phyloP scores from a whole-genome alignment of 1,140 invertebrate species.

The Teleogryllus occipitalis region DNA sequence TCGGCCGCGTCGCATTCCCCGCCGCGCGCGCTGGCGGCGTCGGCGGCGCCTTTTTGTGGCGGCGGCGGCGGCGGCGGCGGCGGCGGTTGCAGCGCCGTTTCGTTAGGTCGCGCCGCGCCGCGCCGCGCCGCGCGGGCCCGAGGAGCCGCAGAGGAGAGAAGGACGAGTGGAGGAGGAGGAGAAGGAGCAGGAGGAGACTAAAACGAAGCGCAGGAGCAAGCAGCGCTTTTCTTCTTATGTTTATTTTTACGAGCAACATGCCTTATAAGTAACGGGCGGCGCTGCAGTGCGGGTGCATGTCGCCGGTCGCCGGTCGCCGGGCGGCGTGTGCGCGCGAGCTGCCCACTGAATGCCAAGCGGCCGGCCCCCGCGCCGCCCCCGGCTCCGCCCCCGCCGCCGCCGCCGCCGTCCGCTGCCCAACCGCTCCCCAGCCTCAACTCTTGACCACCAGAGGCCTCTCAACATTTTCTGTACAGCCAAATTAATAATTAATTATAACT shows the following conservation, averaged over 20 bases:
- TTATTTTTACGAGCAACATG: neutral
- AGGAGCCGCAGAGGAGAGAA: too few relatives aligned
- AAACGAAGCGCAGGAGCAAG: neutral
- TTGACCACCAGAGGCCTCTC: neutral
- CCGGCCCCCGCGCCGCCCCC: too few relatives aligned
- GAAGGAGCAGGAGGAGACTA: too few relatives aligned
- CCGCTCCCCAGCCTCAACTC: neutral
- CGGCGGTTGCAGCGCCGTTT: neutral
- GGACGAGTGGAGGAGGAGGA: too few relatives aligned
- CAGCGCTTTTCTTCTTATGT: neutral
- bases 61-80: too few relatives aligned
- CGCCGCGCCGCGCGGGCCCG: too few relatives aligned
- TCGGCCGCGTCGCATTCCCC: neutral
- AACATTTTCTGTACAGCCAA: neutral
- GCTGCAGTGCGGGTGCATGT: neutral
- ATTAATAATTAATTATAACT: too few relatives aligned
- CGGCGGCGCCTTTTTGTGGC: neutral
- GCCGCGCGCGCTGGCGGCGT: too few relatives aligned
- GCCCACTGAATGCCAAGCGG: neutral
- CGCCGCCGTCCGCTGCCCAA: neutral
- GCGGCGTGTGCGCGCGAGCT: neutral
- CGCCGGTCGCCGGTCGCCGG: too few relatives aligned
- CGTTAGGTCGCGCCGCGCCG: neutral
- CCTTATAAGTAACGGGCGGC: slow-evolving; percentile 3
- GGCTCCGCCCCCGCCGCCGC: too few relatives aligned